phyloP scores from a whole-genome alignment of 2,113 vertebrate species.

The Microcebus griseorufus region DNA sequence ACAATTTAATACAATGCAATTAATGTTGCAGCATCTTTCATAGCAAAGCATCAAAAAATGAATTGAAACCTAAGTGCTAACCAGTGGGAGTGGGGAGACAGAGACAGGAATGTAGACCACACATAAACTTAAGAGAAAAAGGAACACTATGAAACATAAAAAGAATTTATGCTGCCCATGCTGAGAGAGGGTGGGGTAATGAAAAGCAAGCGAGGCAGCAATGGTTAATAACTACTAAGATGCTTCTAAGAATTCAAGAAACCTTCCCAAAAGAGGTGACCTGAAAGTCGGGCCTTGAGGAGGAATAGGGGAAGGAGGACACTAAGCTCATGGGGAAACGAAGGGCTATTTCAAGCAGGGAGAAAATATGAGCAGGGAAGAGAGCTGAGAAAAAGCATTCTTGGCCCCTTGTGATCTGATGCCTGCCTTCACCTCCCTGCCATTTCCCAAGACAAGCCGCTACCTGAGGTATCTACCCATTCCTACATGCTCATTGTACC shows the following conservation, averaged over 20 bases:
- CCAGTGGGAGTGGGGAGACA: too few species aligned
- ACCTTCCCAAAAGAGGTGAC: neutral
- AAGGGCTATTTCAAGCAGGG: neutral
- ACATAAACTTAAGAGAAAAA: neutral
- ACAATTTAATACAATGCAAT: constrained; percentile 84
- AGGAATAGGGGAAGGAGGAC: neutral
- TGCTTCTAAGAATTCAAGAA: neutral
- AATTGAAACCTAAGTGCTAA: neutral
- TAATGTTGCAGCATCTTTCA: constrained; percentile 80
- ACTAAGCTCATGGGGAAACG: neutral
- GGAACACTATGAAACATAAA: neutral
- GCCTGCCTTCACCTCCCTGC: neutral
- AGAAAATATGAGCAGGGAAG: too few species aligned
- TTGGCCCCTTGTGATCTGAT: fast-evolving
- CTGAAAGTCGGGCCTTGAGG: neutral
- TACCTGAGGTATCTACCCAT: neutral
- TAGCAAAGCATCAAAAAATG: constrained; percentile 31
- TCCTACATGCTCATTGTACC: neutral
- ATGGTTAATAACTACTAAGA: neutral
- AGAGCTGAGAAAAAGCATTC: neutral
- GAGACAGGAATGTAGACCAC: neutral
- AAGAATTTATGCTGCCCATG: neutral
- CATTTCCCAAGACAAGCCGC: neutral
- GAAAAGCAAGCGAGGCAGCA: neutral
- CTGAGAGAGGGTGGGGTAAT: neutral